Evolutionary conservation across 1,140 invertebrate species (phyloP), one percentile per base, ranked within the genome.

Genomic region (Spodoptera litura): DNA sequence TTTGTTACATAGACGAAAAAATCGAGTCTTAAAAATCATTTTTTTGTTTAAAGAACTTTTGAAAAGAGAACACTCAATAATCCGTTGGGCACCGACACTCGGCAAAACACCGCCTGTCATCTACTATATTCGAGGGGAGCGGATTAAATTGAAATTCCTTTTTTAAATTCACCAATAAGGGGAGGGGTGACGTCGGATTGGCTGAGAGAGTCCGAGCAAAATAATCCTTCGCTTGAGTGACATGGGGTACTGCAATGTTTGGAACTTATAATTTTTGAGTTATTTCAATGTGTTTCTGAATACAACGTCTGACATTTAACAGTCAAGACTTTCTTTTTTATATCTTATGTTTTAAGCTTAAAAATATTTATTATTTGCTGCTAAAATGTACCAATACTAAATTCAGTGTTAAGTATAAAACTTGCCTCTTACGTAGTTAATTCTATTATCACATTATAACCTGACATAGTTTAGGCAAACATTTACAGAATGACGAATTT

Each of bases 141-240:
- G 87, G 87, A 92, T 93, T 90, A 91, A 91, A 92, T 93, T 90
- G 85, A 89, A 93, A 89, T 93, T 89, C 88, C 87, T 87, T 92
- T 93, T 92, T 91, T 87, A 90, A 92, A 94, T 92, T 92, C 89
- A 91, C 91, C 91, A 92, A 93, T 92, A 84, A 85, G 88, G 89
- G 87, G 89, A 90, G 87, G 89, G 89, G 91, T 87, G 83, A 77
- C 71, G 64, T 81, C 68, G 87, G 87, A 93, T 94, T 93, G 92
- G 91, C 85, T 83, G 83, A 13, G 84, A 80, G 85, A 88, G 86
- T 87, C 84, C 85, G 85, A 88, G 87, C 87, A 81, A 88, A 90
- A 87, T 91, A 88, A 91, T 90, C 82, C 88, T 85, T 85, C 78
- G 84, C 35, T 75, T 88, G 89, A 90, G 88, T 92, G 91, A 91